Base-by-base conservation (phyloP, 2,113 vertebrate species). In the Rhinogobius similis region DNA sequence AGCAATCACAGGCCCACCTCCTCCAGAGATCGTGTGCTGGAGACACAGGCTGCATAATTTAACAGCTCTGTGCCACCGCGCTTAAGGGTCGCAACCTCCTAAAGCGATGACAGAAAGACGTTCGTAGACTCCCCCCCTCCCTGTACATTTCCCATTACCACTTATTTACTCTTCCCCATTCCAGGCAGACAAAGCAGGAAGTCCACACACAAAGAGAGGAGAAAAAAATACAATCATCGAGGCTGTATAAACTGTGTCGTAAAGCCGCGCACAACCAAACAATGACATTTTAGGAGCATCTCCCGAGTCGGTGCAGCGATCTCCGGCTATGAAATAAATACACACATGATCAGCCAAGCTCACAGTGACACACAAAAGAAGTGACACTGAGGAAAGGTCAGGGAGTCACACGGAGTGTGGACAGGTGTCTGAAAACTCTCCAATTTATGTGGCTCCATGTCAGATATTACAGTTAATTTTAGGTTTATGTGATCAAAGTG, bases 1-100 rank as follows among this genome's bases (percentile, higher is more conserved):
- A 92, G 92, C 92, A 93, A 93, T 94, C 93, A 93, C 86, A 90
- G 90, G 78, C 73, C 78, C 68, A 67, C 86, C 90, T 90, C 71
- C 92, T 93, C 92, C 82, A 66, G 92, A 94, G 92, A 91, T 87
- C 74, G 66, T 26, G 75, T 79, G 79, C 83, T 86, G 88, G 82
- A 92, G 90, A 92, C 90, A 87, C 82, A 70, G 85, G 74, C 88
- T 94, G 92, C 93, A 94, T 94, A 92, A 94, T 93, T 93, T 89
- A 94, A 86, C 92, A 93, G 92, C 91, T 85, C 85, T 86, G 93
- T 88, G 91, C 91, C 91, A 52, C 72, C 66, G 85, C 81, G 90
- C 89, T 90, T 89, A 84, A 63, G 91, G 92, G 93, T 93, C 92
- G 76, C 90, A 90, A 93, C 92, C 92, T 93, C 92, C 89, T 87